A percentile compares a stretch with the other conserved stretches of the same genome.
These are phyloP conservation scores for Protosalanx chinensis DNA, from an alignment of 2,797 vertebrate species.

Conservation along the genomic window DNA sequence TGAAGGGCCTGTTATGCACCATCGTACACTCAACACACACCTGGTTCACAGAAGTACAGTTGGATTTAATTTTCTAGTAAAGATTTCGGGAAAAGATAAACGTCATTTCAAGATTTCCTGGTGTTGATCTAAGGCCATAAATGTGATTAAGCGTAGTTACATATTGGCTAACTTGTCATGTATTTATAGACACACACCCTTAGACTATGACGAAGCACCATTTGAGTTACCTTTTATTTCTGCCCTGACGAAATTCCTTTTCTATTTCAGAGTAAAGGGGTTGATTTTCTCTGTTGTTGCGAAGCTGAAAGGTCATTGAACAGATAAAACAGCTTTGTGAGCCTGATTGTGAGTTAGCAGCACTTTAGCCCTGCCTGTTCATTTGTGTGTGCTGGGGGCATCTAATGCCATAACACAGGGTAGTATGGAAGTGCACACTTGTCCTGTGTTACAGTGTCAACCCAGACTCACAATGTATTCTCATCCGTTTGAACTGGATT, in stretches of 20 bases:
- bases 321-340: background rate
- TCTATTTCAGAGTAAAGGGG: background rate
- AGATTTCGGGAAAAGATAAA: background rate
- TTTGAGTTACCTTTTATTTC: background rate
- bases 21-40: background rate
- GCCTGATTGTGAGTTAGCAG: background rate
- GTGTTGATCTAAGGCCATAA: no score
- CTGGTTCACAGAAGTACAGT: conserved; percentile 6
- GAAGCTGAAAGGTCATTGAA: background rate
- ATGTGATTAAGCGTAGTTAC: no score
- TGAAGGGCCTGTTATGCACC: background rate
- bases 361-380: conserved; percentile 12
- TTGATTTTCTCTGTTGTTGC: background rate
- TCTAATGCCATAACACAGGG: conserved; percentile 13
- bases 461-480: conserved; percentile 25
- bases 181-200: background rate
- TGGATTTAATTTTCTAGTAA: background rate
- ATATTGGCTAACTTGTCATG: no score
- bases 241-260: background rate
- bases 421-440: background rate
- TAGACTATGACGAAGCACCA: background rate
- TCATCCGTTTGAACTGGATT: conserved; percentile 42
- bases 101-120: no score
- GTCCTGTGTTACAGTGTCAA: background rate
- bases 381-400: conserved; percentile 33